Evolutionary conservation across 2,888 invertebrate species (phyloP), one percentile per base, ranked within the genome.

Genomic region (Beris chalybata): DNA sequence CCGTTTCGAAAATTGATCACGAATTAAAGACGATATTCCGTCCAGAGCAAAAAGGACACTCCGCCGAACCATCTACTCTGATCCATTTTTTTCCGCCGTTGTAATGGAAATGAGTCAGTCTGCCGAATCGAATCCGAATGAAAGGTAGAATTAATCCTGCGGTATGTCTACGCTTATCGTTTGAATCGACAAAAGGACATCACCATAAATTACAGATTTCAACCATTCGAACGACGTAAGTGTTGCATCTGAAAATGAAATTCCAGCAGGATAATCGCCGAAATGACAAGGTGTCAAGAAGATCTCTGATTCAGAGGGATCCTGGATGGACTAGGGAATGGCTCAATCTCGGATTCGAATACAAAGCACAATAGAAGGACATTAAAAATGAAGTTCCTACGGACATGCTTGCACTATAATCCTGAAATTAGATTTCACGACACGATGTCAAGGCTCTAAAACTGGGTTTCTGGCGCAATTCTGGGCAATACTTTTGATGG

Each of bases 161-260:
- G 57, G 57, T 57, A 57, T 44, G 57, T 29, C 9, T 38, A 38
- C 9, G n/a, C 9, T 29, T 12, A 30, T 44, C 15, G 43, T 57
- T 57, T 44, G 3, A 38, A 15, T 43, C 56, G 43, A 56, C 56
- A 57, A 57, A 57, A 57, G 57, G 57, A 57, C 22, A 57, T 57
- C 57, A 57, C 22, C 44, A 57, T 57, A 57, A 57, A 57, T 57
- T 57, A 45, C 43, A 44, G 57, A 57, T 57, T 57, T 57, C 43
- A 5, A 12, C 44, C 13, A 12, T 4, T 12, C 13, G 30, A 29
- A 29, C 32, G n/a, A 38, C 55, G 44, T 44, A 44, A 43, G 44
- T 44, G 57, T 57, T 57, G 57, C 57, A 57, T 57, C 29, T 11
- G 5, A 44, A 44, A 57, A 22, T 4, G 44, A 44, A 57, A 44